Percentiles rank a stretch among this genome's conserved stretches.
phyloP scores from a whole-genome alignment of 23 tunicate species.

The Halocynthia aurantium region DNA sequence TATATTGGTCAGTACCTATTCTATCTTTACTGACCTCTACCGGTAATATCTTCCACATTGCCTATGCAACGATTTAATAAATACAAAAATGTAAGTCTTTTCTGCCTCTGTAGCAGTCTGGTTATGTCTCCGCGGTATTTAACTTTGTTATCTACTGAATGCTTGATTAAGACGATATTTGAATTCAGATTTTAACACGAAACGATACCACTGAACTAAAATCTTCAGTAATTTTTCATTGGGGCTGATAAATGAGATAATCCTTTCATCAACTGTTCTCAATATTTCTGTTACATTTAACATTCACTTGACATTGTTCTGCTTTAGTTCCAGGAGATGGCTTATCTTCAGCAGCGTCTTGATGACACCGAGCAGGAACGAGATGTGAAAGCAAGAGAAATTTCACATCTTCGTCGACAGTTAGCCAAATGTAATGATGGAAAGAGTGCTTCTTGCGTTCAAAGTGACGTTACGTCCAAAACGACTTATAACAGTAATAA shows the following conservation, averaged over 20 bases:
- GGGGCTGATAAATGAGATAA: not conserved
- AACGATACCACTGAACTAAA: not conserved
- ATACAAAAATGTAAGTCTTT: not conserved
- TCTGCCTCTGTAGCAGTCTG: not conserved
- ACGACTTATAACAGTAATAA: too few relatives aligned
- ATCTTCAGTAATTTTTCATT: not conserved
- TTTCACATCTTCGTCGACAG: slow-evolving; percentile 52
- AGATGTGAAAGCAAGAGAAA: slow-evolving; percentile 59
- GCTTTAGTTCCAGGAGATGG: slow-evolving; percentile 45
- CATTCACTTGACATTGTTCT: too few relatives aligned
- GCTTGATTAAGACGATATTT: too few relatives aligned
- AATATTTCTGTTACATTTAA: too few relatives aligned
- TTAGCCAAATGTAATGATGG: not conserved
- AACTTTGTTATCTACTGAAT: too few relatives aligned
- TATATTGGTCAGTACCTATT: slow-evolving; percentile 56
- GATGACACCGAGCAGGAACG: slow-evolving; percentile 65
- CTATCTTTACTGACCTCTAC: not conserved
- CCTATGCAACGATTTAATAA: too few relatives aligned
- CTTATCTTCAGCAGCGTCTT: slow-evolving; percentile 45
- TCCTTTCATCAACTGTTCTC: not conserved
- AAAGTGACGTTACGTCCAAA: too few relatives aligned
- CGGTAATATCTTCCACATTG: too few relatives aligned
- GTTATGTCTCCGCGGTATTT: not conserved
- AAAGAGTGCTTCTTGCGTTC: too few relatives aligned
- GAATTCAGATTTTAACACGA: not conserved